Evolutionary conservation across 2,888 invertebrate species (phyloP), one percentile per base, ranked within the genome.

Genomic region (Hyposoter didymator): DNA sequence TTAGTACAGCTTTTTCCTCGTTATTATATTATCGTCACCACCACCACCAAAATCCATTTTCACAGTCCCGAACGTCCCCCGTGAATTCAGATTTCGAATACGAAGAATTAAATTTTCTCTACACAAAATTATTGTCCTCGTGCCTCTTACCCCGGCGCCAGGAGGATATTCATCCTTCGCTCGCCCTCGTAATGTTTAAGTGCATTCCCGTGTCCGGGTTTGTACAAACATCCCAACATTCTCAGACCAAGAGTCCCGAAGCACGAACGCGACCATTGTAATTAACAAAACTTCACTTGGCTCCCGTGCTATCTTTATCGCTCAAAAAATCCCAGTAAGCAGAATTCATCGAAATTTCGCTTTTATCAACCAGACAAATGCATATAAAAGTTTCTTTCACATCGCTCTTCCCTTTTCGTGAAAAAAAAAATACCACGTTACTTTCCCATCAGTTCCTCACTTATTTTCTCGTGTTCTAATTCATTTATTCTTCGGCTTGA

Each of bases 181-280:
- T 45, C 69, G 32, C 70, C 69, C 69, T 69, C 59, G 47, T 70
- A 62, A 78, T 70, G 59, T 49, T 78, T 79, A 79, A 79, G 78
- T 70, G 62, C 70, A 79, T 70, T 79, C 49, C 70, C 70, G 39
- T 79, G 78, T 79, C 35, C 22, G 43, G 49, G n/a, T 47, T 70
- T 39, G 66, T 52, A 45, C 70, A 64, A 78, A 62, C 70, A 78
- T 78, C 49, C 47, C 12, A 62, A 62, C 59, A 78, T 62, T 62
- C 39, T 76, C 76, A 22, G 12, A 22, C 35, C 49, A 35, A 49
- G 22, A 19, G 32, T 28, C 7, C 39, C 28, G 47, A 59, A 35
- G 22, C 70, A 47, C 59, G 39, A 69, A 32, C 59, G 32, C 47
- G 62, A 62, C 35, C 17, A n/a, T 62, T 62, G 47, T 47, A 79